These are phyloP conservation scores for Aphodius sticticus DNA, from an alignment of 2,888 invertebrate genomes.

Conservation along the genomic window DNA sequence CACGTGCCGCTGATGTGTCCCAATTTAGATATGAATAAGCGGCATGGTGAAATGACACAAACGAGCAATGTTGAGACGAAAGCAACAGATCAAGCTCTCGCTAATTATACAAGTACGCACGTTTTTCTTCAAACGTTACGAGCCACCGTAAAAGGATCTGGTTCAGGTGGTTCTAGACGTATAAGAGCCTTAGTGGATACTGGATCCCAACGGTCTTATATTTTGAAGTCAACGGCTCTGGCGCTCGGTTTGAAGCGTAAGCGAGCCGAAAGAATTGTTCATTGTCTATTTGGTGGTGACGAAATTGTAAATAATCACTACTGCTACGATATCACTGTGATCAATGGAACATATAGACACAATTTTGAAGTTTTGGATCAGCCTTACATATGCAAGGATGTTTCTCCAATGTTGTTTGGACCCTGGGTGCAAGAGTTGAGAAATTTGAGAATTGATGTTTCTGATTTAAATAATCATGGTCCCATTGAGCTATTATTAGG, in stretches of 20 bases:
- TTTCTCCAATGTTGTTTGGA: no score
- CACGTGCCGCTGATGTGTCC: slow-evolving; percentile 46
- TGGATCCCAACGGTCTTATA: slow-evolving; percentile 42
- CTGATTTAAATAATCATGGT: no score
- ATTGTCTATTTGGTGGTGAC: slow-evolving; percentile 39
- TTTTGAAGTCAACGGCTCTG: slow-evolving; percentile 24
- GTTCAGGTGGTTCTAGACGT: slow-evolving; percentile 33
- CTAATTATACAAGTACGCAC: not conserved
- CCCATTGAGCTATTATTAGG: no score
- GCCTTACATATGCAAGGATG: no score
- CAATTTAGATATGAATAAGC: slow-evolving; percentile 22
- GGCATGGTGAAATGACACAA: not conserved
- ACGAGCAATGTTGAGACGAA: not conserved
- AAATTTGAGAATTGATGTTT: no score
- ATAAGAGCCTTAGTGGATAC: slow-evolving; percentile 34
- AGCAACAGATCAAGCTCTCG: no score
- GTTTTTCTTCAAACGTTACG: slow-evolving; percentile 32
- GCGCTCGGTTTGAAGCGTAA: slow-evolving; percentile 22
- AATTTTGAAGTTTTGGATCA: no score
- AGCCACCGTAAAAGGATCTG: not conserved
- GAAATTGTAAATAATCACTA: not conserved
- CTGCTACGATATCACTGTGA: slow-evolving; percentile 14
- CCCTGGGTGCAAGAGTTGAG: no score
- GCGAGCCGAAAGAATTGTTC: slow-evolving; percentile 29
- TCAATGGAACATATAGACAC: no score